Percentiles rank a stretch among this genome's conserved stretches.
Conservation (phyloP, 2,888 invertebrate genomes). For the Trichacis sp. region DNA sequence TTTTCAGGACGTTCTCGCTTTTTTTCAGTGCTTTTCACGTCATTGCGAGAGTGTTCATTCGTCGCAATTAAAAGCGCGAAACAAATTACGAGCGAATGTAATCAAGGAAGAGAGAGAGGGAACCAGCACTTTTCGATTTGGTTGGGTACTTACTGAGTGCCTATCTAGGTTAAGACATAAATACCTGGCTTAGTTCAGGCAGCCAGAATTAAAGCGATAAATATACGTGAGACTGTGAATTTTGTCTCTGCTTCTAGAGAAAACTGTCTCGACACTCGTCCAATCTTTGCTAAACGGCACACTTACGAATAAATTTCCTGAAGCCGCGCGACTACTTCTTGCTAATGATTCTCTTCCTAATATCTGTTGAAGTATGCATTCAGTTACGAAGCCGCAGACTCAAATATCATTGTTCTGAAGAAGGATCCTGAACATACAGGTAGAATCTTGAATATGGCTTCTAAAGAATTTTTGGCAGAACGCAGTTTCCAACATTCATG, state of each 20-base stretch:
- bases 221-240: conserved; percentile 48
- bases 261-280: conserved; percentile 19
- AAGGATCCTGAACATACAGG: too few relatives aligned
- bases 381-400: conserved; percentile 46
- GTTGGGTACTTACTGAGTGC: conserved; percentile 41
- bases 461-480: too few relatives aligned
- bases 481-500: too few relatives aligned
- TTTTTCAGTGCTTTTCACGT: too few relatives aligned
- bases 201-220: conserved; percentile 56
- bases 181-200: conserved; percentile 52
- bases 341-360: conserved; percentile 53
- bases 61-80: neutral
- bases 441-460: too few relatives aligned
- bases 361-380: conserved; percentile 18
- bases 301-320: conserved; percentile 29
- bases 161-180: conserved; percentile 56
- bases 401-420: too few relatives aligned
- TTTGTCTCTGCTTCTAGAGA: conserved; percentile 15
- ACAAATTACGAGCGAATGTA: neutral
- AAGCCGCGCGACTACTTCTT: conserved; percentile 28
- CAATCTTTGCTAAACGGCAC: conserved; percentile 41
- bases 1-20: too few relatives aligned
- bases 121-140: conserved; percentile 30
- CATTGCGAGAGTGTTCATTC: neutral
- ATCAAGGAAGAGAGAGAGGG: neutral